Percentiles rank a stretch among this genome's conserved stretches.
phyloP scores from a whole-genome alignment of 2,113 vertebrate species.

The Hemicordylus capensis region DNA sequence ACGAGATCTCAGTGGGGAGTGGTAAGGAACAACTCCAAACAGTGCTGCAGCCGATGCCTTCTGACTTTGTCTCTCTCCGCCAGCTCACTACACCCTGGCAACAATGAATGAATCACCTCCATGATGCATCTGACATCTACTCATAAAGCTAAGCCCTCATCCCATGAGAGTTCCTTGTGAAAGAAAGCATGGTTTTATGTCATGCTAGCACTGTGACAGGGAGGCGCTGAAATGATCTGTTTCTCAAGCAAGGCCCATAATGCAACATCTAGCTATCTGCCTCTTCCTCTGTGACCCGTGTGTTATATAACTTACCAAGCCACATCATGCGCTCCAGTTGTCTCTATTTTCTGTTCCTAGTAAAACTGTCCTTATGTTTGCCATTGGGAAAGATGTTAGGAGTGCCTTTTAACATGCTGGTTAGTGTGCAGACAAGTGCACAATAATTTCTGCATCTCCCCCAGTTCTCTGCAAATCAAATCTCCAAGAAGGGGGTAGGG shows the following conservation, averaged over 20 bases:
- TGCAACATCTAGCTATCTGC: not conserved
- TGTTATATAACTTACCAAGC: not conserved
- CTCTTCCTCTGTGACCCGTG: not conserved
- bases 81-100: not conserved
- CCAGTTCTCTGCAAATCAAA: no score
- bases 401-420: no score
- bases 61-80: not conserved
- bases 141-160: not conserved
- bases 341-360: conserved; percentile 6
- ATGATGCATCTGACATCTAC: not conserved
- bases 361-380: not conserved
- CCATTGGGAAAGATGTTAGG: no score
- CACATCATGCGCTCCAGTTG: not conserved
- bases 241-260: conserved; percentile 15
- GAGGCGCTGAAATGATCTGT: not conserved
- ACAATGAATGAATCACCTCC: not conserved
- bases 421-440: no score
- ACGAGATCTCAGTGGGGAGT: not conserved
- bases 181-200: not conserved
- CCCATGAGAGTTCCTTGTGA: not conserved
- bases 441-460: no score
- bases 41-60: not conserved
- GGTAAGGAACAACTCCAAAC: conserved; percentile 16
- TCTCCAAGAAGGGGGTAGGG: no score
- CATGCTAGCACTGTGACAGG: not conserved